phyloP scores from a whole-genome alignment of 1,140 invertebrate species.

The Oscheius sp. region DNA sequence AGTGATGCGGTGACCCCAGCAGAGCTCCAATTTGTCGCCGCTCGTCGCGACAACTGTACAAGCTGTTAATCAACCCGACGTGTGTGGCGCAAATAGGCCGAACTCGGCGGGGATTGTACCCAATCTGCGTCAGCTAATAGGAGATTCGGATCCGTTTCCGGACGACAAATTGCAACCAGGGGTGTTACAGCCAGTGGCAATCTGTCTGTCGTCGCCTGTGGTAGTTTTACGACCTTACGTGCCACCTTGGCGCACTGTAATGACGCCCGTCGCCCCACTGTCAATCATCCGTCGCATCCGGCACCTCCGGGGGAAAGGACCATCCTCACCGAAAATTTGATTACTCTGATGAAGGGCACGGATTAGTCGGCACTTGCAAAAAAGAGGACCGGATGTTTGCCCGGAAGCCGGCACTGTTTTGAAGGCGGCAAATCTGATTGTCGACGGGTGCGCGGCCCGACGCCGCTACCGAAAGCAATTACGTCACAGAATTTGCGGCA shows the following conservation, averaged over 20 bases:
- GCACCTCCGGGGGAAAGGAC: background rate
- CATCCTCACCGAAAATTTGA: too few relatives aligned
- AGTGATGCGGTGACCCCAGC: background rate
- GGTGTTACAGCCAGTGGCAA: background rate
- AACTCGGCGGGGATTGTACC: background rate
- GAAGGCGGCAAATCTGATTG: background rate
- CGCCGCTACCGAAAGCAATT: conserved; percentile 3
- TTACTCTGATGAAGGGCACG: background rate
- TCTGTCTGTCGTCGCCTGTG: conserved; percentile 9
- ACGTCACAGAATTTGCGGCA: background rate
- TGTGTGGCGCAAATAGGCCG: conserved; percentile 3
- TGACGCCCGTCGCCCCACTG: background rate
- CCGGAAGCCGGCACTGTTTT: conserved; percentile 1
- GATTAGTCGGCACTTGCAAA: background rate
- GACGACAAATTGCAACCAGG: too few relatives aligned
- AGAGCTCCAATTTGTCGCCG: background rate
- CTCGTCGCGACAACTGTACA: background rate
- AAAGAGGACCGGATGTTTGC: background rate
- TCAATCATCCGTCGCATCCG: background rate
- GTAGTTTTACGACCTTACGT: conserved; percentile 6
- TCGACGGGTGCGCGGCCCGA: background rate
- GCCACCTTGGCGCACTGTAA: conserved; percentile 12
- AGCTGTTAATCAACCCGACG: background rate
- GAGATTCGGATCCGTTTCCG: too few relatives aligned
- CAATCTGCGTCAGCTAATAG: conserved; percentile 4